A percentile compares a stretch with the other conserved stretches of the same genome.
Conservation (phyloP, 2,888 invertebrate genomes). For the Drosophila sordidapex region DNA sequence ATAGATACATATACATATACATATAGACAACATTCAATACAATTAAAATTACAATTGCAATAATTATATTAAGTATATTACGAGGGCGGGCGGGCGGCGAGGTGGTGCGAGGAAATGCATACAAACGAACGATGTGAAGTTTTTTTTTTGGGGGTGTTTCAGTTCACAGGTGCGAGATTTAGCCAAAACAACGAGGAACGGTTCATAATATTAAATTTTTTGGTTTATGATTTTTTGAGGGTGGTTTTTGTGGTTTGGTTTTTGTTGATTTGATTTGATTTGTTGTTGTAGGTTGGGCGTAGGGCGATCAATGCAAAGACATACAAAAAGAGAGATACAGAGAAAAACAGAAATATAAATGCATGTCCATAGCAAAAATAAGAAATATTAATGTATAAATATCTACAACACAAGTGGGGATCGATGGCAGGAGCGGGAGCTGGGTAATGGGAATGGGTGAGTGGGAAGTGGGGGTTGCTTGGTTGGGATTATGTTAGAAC, state of each 20-base stretch:
- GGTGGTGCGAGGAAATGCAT: conserved; percentile 50
- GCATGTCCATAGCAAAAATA: conserved; percentile 40
- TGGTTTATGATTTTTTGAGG: conserved; percentile 23
- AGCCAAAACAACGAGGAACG: conserved; percentile 62
- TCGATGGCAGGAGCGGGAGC: not conserved
- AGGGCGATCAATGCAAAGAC: conserved; percentile 79
- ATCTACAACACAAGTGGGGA: conserved; percentile 20
- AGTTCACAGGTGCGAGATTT: conserved; percentile 58
- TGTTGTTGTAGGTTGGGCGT: conserved; percentile 69
- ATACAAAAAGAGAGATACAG: conserved; percentile 77
- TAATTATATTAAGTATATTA: conserved; percentile 18
- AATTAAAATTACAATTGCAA: conserved; percentile 27
- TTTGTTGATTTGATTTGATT: conserved; percentile 51
- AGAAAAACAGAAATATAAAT: conserved; percentile 66
- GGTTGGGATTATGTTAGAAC: conserved; percentile 29
- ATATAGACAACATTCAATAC: conserved; percentile 60
- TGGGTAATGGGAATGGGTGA: conserved; percentile 17
- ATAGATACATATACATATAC: conserved; percentile 54
- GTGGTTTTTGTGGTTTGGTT: conserved; percentile 63
- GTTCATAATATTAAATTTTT: conserved; percentile 52
- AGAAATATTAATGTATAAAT: conserved; percentile 12
- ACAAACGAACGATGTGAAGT: conserved; percentile 37
- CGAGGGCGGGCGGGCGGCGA: conserved; percentile 58
- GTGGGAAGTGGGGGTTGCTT: not conserved
- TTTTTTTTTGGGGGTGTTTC: conserved; percentile 32